phyloP scores from a whole-genome alignment of 1,140 invertebrate species.

The Chymomyza costata region DNA sequence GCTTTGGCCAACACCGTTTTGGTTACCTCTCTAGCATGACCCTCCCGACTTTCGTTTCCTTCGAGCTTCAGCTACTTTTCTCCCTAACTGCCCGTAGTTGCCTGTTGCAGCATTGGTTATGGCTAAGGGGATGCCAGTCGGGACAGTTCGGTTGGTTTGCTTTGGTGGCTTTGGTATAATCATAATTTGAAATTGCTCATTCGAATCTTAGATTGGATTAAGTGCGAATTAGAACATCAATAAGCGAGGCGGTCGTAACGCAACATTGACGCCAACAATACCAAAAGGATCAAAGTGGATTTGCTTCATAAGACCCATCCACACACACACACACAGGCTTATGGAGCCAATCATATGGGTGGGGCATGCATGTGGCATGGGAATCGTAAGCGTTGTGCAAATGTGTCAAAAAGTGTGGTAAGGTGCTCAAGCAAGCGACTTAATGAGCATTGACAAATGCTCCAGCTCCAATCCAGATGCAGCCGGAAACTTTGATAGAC shows the following conservation, averaged over 20 bases:
- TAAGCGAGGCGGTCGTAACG: constrained; percentile 50
- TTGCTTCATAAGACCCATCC: no score
- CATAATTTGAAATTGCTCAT: constrained; percentile 73
- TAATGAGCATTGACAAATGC: constrained; percentile 54
- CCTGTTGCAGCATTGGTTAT: constrained; percentile 32
- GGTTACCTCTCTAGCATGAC: constrained; percentile 32
- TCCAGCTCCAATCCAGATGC: no score
- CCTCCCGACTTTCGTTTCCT: no score
- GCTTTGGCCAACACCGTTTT: no score
- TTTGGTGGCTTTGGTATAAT: constrained; percentile 64
- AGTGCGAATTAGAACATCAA: constrained; percentile 72
- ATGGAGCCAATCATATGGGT: background rate
- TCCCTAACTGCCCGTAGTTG: no score
- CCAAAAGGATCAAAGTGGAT: constrained; percentile 63
- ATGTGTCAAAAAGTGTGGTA: constrained; percentile 54
- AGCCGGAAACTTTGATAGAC: no score
- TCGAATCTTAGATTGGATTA: constrained; percentile 73
- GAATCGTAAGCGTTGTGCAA: no score
- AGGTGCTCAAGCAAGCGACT: constrained; percentile 60
- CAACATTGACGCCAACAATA: constrained; percentile 56
- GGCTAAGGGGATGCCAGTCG: constrained; percentile 55
- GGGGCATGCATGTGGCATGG: constrained; percentile 14
- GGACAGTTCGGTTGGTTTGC: no score
- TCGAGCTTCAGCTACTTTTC: constrained; percentile 13
- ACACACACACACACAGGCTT: constrained; percentile 21